Evolutionary conservation across 2,797 vertebrate species (phyloP).

Genomic region (Aphelocoma californica): DNA sequence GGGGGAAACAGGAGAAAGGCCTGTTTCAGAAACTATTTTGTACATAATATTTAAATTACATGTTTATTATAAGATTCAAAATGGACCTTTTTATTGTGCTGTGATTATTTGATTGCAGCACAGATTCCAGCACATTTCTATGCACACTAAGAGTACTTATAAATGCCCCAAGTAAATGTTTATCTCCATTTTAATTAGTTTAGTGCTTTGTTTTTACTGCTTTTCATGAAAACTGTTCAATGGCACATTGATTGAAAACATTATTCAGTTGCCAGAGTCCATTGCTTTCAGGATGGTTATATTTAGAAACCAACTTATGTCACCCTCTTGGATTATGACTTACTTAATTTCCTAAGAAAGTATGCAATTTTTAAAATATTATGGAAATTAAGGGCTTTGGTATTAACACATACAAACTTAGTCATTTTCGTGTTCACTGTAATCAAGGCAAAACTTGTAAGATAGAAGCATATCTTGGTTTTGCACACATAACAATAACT

Average conservation of each 20-base stretch:
- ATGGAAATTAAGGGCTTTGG: conserved; percentile 24
- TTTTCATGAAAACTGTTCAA: conserved; percentile 10
- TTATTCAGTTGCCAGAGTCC: background rate
- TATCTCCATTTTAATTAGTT: background rate
- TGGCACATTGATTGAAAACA: background rate
- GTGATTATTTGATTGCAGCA: background rate
- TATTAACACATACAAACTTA: background rate
- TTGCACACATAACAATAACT: conserved; percentile 54
- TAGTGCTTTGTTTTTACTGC: background rate
- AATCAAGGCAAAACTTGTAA: conserved; percentile 30
- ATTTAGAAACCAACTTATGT: background rate
- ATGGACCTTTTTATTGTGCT: background rate
- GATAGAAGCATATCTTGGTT: conserved; percentile 49
- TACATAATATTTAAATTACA: background rate
- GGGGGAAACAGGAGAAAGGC: background rate
- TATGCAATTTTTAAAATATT: background rate
- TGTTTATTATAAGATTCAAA: background rate
- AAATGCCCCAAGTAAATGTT: background rate
- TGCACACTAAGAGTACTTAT: background rate
- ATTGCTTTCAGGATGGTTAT: background rate
- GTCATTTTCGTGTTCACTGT: conserved; percentile 26
- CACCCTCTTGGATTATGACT: background rate
- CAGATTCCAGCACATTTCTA: background rate
- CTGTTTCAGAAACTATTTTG: background rate
- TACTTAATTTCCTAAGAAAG: background rate